Conservation (phyloP, 2,797 vertebrate genomes). For the Taeniopygia guttata region DNA sequence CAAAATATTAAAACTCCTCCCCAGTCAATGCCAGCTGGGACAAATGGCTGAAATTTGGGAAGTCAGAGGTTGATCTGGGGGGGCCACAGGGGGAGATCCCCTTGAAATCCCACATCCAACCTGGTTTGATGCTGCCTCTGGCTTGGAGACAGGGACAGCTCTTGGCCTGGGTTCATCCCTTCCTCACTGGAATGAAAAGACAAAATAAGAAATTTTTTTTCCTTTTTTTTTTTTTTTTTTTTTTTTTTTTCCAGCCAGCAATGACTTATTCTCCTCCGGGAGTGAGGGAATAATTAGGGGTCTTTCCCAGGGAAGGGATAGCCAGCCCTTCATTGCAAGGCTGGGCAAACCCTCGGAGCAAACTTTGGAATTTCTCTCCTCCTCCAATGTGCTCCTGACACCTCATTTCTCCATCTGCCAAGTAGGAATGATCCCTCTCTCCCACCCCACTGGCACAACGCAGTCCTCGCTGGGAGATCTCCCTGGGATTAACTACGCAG, state of each 20-base stretch:
- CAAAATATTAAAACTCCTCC: not conserved
- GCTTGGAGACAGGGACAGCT: not conserved
- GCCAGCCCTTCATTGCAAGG: not conserved
- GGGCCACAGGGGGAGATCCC: accelerated
- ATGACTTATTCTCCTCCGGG: not conserved
- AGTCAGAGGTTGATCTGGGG: not conserved
- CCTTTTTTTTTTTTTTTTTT: too few species aligned
- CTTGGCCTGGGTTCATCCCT: accelerated
- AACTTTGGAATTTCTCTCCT: not conserved
- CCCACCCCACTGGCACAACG: not conserved
- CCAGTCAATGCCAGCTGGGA: not conserved
- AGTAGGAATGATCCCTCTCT: not conserved
- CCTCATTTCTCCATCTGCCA: not conserved
- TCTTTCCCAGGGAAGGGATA: not conserved
- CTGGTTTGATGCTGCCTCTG: not conserved
- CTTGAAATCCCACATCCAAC: not conserved
- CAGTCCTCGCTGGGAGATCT: not conserved
- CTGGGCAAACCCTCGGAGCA: not conserved
- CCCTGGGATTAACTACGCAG: not conserved
- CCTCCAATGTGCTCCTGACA: not conserved
- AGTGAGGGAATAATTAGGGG: not conserved
- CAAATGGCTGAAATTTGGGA: not conserved
- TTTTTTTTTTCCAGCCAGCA: not conserved
- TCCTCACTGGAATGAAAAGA: not conserved
- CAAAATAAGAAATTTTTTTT: not conserved